Base-by-base conservation (phyloP, 2,113 vertebrate species). In the Odobenus rosmarus region DNA sequence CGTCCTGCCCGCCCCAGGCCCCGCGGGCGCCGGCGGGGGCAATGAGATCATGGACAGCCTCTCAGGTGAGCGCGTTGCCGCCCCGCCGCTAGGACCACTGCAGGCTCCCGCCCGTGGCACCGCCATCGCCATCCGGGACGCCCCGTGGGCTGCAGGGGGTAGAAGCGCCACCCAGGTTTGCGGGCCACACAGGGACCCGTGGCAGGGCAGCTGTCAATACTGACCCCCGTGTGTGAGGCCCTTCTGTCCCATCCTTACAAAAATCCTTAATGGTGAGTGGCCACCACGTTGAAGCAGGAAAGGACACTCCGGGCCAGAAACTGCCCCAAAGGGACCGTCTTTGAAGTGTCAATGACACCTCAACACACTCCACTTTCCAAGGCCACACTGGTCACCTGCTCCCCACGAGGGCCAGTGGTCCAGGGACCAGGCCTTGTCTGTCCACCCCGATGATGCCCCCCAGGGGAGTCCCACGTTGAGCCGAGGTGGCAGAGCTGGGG, bases 31-130 rank as follows among this genome's bases (percentile, higher is more conserved):
- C 94, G 98, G 98, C 46, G 99, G 98, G 84, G 99, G 98, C 93
- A 99, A 99, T 7, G 99, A 99, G 97, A 98, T 99, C 26, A 98
- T 98, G 33, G 99, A 99, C 69, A 97, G 98, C 33, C 92, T 99
- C 31, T 99, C 99, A 98, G 99, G 99, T 99, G 98, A 99, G 97
- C 15, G 7, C 0, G 18, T 12, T 36, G 26, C 24, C 2, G 1
- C 26, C 4, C 42, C 62, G 28, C 12, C 13, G 26, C 61, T 12
- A 31, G 62, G 62, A 14, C 62, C 26, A 28, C 28, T 31, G 26
- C 62, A 67, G 31, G 62, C 62, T 33, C 62, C 13, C 1, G 62
- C 13, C 62, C 6, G 14, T 39, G 39, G 39, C 39, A 39, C 39
- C 14, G 7, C 31, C 62, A 33, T 5, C 11, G 62, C 28, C 28